These are phyloP conservation scores for Bufotes viridis DNA, from an alignment of 2,797 vertebrate species.

Conservation along the genomic window DNA sequence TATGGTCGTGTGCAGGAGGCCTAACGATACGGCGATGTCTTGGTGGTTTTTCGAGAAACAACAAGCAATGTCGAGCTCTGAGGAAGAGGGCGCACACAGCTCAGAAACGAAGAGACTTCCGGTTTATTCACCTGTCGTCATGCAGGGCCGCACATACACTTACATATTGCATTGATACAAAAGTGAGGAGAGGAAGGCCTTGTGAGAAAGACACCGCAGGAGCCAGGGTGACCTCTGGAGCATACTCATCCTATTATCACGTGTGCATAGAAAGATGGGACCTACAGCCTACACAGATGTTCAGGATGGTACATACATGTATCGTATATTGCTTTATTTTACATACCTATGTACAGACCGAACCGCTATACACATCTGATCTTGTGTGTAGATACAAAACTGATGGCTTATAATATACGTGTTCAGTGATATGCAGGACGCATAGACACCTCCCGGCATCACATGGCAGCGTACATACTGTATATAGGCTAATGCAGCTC, in stretches of 20 bases:
- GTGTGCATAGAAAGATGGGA: conserved; percentile 44
- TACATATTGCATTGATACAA: conserved; percentile 50
- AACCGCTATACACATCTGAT: not conserved
- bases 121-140: conserved; percentile 37
- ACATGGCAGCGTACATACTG: not conserved
- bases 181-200: conserved; percentile 3
- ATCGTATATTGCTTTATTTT: conserved; percentile 40
- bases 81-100: not conserved
- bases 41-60: too few species aligned
- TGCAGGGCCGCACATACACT: conserved; percentile 36
- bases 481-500: not conserved
- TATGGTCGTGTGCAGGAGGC: too few species aligned
- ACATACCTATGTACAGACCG: conserved; percentile 24
- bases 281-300: conserved; percentile 4
- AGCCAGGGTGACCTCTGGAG: not conserved
- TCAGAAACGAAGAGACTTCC: not conserved
- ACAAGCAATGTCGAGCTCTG: too few species aligned
- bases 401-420: not conserved
- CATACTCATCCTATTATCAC: not conserved
- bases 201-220: conserved; percentile 9
- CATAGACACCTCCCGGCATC: not conserved
- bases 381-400: not conserved
- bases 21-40: too few species aligned
- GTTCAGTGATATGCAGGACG: not conserved
- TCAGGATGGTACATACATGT: conserved; percentile 24